Evolutionary conservation across 64 coral and sea anemone species (phyloP), one percentile per base, ranked within the genome.

Genomic region (Acropora yongei): DNA sequence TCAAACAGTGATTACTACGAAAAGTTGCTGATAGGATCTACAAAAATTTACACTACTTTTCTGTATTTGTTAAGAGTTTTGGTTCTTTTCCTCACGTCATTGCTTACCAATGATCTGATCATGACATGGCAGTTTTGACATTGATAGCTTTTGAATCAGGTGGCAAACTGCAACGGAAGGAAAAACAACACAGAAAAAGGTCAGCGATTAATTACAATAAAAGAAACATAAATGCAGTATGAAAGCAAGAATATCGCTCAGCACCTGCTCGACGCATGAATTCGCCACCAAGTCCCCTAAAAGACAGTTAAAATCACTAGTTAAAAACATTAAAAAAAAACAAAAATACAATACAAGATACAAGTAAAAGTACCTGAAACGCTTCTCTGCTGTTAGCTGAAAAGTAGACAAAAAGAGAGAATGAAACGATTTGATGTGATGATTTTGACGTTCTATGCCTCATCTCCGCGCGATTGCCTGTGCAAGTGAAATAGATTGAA

Each of bases 241-340:
- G 8, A 17, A 7, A 61, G 45, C 5, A 72, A 20, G 8, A 17
- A 19, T 12, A 3, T 41, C 41, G 10, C 57, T 74, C 47, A 30
- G 30, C 73, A 98, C 96, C 96, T 71, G 94, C 97, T 53, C 93
- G 94, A 79, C 97, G 86, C 97, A 98, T 98, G 17, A 89, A 95
- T 12, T 98, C 97, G 51, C 97, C 97, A 68, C 97, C 97, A 17
- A 96, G 73, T n/a, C 97, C 97, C 60, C 97, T 98, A 55, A 80
- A 78, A 50, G 41, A 83, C 44, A 72, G 81, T 30, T 30, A 41
- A 85, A 72, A 20, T 47, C 4, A 20, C 4, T 4, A 71, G 4
- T 19, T 71, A 63, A 63, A 0, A 63, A 63, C 60, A 10, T 63
- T 10, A 13, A 3, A 63, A 63, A 63, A 1, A 39, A 71, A 39